A percentile compares a stretch with the other conserved stretches of the same genome.
Evolutionary conservation across 2,888 invertebrate species (phyloP).

Genomic region (Patella ulyssiponensis): DNA sequence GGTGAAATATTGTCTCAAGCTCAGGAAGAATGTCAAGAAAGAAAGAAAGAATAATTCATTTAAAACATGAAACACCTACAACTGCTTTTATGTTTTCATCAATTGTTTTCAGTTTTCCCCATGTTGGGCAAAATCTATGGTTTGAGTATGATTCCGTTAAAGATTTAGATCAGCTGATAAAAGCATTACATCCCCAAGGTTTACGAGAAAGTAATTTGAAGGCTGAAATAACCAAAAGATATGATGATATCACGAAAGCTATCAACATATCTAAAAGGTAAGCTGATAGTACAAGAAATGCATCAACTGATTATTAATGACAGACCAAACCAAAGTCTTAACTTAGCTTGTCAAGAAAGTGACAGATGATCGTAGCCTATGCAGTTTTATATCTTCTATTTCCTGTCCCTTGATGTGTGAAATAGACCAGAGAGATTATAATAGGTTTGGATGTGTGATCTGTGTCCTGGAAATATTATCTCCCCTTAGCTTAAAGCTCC

Average conservation of each 20-base stretch:
- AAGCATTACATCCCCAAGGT: slow-evolving; percentile 64
- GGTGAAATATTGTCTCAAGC: no score
- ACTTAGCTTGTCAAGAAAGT: no score
- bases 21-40: no score
- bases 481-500: not conserved
- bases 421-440: no score
- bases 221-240: slow-evolving; percentile 59
- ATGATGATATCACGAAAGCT: slow-evolving; percentile 50
- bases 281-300: not conserved
- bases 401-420: no score
- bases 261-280: slow-evolving; percentile 48
- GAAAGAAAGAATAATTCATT: no score
- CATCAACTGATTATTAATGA: no score
- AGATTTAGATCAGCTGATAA: slow-evolving; percentile 61
- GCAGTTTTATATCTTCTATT: no score
- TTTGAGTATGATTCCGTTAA: slow-evolving; percentile 62
- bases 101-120: slow-evolving; percentile 58
- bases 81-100: not conserved
- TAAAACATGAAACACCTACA: not conserved
- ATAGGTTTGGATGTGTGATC: no score
- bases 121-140: slow-evolving; percentile 70
- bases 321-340: no score
- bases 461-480: no score
- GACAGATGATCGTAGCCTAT: no score
- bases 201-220: slow-evolving; percentile 66